A percentile compares a stretch with the other conserved stretches of the same genome.
phyloP scores from a whole-genome alignment of 2,113 vertebrate genomes.

The Electrona antarctica region DNA sequence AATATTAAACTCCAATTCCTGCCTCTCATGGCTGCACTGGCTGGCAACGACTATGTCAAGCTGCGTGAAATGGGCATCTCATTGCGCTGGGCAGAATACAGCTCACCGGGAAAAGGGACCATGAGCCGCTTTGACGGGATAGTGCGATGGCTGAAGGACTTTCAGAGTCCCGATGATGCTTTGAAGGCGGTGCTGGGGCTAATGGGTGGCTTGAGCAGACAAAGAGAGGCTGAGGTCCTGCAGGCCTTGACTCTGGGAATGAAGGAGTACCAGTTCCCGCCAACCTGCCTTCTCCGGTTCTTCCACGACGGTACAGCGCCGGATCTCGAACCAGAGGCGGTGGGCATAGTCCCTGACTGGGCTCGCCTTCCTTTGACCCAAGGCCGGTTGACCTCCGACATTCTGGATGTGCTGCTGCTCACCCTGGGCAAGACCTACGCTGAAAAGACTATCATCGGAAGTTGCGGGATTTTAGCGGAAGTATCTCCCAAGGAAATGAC shows the following conservation, averaged over 20 bases:
- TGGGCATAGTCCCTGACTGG: slow-evolving; percentile 77
- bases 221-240: neutral
- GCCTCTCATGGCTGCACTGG: slow-evolving; percentile 84
- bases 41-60: slow-evolving; percentile 81
- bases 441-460: too few species aligned
- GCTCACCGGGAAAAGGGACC: too few species aligned
- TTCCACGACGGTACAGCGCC: slow-evolving; percentile 64
- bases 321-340: slow-evolving; percentile 41
- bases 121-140: slow-evolving; percentile 69
- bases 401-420: slow-evolving; percentile 79
- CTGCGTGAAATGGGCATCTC: slow-evolving; percentile 35
- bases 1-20: slow-evolving; percentile 70
- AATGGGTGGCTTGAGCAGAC: slow-evolving; percentile 49
- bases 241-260: slow-evolving; percentile 63
- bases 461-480: too few species aligned
- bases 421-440: too few species aligned
- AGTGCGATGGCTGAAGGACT: slow-evolving; percentile 81
- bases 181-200: slow-evolving; percentile 66
- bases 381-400: slow-evolving; percentile 67
- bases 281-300: slow-evolving; percentile 73
- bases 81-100: slow-evolving; percentile 45
- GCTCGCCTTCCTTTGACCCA: slow-evolving; percentile 63
- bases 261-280: slow-evolving; percentile 76
- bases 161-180: slow-evolving; percentile 62
- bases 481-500: too few species aligned